Evolutionary conservation across 1,140 invertebrate species (phyloP), one percentile per base, ranked within the genome.

Genomic region (Calycopis cecrops): DNA sequence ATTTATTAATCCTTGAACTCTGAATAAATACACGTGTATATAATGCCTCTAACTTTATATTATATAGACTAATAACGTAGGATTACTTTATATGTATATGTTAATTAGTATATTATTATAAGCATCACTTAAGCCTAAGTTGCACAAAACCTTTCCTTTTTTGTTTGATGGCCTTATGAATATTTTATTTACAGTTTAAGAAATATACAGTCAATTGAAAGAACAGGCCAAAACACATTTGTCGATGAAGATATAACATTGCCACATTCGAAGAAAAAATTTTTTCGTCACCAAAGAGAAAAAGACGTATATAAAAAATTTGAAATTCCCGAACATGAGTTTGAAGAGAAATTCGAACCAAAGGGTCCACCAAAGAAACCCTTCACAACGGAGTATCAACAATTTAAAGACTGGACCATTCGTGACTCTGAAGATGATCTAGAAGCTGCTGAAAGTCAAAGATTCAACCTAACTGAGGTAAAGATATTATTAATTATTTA

Each of bases 241-340:
- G 14, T 65, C 7, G 66, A 73, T 12, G 72, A 73, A 59, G 56
- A 63, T 8, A 54, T 63, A 28, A 52, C 48, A 14, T 61, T 69
- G 38, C 28, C 42, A 3, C 51, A 65, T 37, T 56, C 57, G 7
- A 69, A 59, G 6, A 80, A 77, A 70, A 82, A 79, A 52, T 78
- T 77, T 76, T 78, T 76, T 74, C 81, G 81, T 52, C 81, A 84
- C 62, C 76, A 80, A 59, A 83, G 84, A 49, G 80, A 76, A 42
- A 62, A 59, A 35, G 72, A 55, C 37, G 62, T 55, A 63, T 63
- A 67, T 17, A 79, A 62, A 55, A 78, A 71, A 37, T 74, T 78
- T 11, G 84, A 87, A 55, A 74, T 88, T 53, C 89, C 90, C 0
- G 86, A 88, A 61, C 90, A 91, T 57, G 90, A 91, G 49, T 91